Conservation (phyloP, 2,113 vertebrate species). For the Gnathonemus longibarbis region DNA sequence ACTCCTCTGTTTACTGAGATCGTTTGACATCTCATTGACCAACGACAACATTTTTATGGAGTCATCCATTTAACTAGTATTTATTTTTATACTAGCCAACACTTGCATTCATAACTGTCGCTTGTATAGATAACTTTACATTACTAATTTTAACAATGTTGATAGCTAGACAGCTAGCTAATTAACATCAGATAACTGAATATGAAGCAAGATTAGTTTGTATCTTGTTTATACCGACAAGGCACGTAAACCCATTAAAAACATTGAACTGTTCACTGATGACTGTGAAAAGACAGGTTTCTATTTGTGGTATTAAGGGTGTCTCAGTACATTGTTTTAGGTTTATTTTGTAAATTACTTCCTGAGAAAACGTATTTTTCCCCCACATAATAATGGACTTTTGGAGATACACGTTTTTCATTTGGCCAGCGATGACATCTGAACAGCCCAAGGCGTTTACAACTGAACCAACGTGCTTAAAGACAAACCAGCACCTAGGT, state of each 20-base stretch:
- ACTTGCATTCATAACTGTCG: background rate
- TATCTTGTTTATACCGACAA: background rate
- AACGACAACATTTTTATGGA: background rate
- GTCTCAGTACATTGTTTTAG: background rate
- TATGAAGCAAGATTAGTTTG: background rate
- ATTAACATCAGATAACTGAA: background rate
- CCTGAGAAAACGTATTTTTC: background rate
- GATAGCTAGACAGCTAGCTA: background rate
- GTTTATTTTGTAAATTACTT: background rate
- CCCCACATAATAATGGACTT: background rate
- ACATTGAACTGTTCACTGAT: background rate
- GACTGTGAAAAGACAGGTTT: background rate
- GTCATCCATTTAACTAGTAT: background rate
- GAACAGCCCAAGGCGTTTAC: background rate
- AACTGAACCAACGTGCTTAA: background rate
- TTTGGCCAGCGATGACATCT: background rate
- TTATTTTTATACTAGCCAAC: background rate
- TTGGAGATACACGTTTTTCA: background rate
- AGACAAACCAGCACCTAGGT: background rate
- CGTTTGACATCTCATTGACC: background rate
- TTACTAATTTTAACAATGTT: background rate
- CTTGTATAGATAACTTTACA: background rate
- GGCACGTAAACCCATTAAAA: background rate
- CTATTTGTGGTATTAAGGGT: background rate
- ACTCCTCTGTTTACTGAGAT: background rate